These are phyloP conservation scores for Ammodytes marinus DNA, from an alignment of 2,113 vertebrate genomes.

Conservation along the genomic window DNA sequence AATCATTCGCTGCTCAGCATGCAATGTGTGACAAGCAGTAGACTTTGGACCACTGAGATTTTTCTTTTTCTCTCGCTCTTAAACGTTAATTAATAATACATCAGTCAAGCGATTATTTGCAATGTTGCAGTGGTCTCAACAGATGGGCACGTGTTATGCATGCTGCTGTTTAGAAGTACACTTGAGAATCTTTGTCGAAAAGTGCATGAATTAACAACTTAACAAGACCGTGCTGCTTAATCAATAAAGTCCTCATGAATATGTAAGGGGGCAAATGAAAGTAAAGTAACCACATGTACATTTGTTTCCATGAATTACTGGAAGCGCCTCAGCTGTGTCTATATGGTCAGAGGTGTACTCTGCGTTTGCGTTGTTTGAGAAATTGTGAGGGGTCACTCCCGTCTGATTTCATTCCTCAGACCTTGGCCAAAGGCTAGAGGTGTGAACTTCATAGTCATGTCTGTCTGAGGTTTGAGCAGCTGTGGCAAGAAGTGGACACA, in stretches of 20 bases:
- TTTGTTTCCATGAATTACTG: conserved; percentile 25
- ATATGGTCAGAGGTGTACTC: not conserved
- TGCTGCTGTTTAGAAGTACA: conserved; percentile 18
- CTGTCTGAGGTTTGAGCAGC: conserved; percentile 11
- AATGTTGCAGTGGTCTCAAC: not conserved
- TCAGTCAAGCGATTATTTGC: conserved; percentile 52
- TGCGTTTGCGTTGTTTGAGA: not conserved
- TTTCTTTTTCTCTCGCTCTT: not conserved
- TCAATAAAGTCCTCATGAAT: conserved; percentile 43
- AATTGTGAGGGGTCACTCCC: not conserved
- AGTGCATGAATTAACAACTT: conserved; percentile 29
- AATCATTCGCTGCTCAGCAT: not conserved
- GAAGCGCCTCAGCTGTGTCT: not conserved
- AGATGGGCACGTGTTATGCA: conserved; percentile 1
- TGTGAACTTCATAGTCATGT: not conserved
- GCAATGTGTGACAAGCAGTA: not conserved
- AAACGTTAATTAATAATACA: conserved; percentile 58
- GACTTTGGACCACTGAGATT: conserved; percentile 47
- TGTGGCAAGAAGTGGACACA: not conserved
- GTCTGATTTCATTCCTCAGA: not conserved
- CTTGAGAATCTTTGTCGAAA: conserved; percentile 5
- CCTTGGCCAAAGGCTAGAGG: not conserved
- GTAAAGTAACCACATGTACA: conserved; percentile 12
- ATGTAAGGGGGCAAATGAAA: conserved; percentile 28
- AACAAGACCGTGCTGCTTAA: conserved; percentile 15